Conservation (phyloP, 2,113 vertebrate genomes). For the Taurulus bubalis region DNA sequence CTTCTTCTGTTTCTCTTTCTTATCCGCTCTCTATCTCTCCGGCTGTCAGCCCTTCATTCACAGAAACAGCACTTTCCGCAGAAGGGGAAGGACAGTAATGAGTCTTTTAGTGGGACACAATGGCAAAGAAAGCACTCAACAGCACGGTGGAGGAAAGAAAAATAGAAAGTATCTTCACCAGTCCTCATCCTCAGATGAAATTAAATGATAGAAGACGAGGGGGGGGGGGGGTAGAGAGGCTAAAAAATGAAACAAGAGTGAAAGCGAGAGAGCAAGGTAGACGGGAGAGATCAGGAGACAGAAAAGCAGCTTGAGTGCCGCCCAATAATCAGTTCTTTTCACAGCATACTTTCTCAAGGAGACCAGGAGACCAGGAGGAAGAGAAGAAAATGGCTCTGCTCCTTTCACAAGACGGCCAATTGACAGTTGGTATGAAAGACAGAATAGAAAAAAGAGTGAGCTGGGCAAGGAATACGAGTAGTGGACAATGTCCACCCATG, state of each 20-base stretch:
- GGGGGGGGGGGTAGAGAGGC: constrained; percentile 8
- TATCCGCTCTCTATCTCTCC: constrained; percentile 17
- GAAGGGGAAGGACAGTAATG: constrained; percentile 72
- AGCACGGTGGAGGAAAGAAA: constrained; percentile 54
- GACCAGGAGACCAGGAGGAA: constrained; percentile 51
- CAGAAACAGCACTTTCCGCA: constrained; percentile 60
- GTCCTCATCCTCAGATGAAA: constrained; percentile 72
- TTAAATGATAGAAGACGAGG: constrained; percentile 71
- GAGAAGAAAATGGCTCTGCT: constrained; percentile 54
- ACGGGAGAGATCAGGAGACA: constrained; percentile 65
- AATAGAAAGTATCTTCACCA: constrained; percentile 68
- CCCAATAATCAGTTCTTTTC: constrained; percentile 80
- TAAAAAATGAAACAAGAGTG: constrained; percentile 62
- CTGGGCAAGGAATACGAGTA: constrained; percentile 6
- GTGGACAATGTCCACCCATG: constrained; percentile 33
- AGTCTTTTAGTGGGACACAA: constrained; percentile 76
- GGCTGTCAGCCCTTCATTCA: constrained; percentile 63
- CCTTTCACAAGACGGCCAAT: constrained; percentile 59
- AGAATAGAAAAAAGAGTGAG: constrained; percentile 29
- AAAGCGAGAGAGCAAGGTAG: constrained; percentile 57
- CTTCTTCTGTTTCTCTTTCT: constrained; percentile 19
- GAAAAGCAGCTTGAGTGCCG: constrained; percentile 72
- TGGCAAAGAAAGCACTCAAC: constrained; percentile 71
- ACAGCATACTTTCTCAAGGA: constrained; percentile 72
- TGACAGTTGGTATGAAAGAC: constrained; percentile 59